Base-by-base conservation (phyloP, 2,888 invertebrate genomes). In the Mimachlamys varia region DNA sequence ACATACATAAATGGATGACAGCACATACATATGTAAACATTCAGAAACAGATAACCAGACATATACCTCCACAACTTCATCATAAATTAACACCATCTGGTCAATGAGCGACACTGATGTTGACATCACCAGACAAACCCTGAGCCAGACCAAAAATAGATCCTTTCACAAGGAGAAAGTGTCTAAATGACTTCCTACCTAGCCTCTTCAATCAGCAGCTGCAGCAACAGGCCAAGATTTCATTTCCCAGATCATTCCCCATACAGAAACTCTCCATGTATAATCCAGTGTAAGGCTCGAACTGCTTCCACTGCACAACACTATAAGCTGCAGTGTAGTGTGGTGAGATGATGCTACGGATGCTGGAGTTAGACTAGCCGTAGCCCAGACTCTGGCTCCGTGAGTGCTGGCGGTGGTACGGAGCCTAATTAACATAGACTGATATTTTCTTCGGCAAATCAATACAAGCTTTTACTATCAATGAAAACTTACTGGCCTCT, bases 391-490 rank as follows among this genome's bases (percentile, higher is more conserved):
- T 33, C 62, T 5, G 12, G 62, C 62, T n/a, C 76, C 33, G 58
- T 58, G 22, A 58, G 58, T 22, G 76, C 76, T 76, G 33, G 33
- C 76, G 15, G 58, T 19, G 15, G 58, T 76, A 76, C 53, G 53
- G 53, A 53, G 19, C 76, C 76, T 76, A 15, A 76, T 76, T 76
- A 76, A 76, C 76, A 76, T 76, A 76, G 33, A 76, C 76, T 76
- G 76, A 76, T 76, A 76, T 76, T 76, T 76, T 76, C 76, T 76
- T 76, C 33, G 7, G 33, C 76, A 76, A 33, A 76, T 76, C 76
- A 76, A 76, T 76, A 76, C 76, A 76, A 33, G 76, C 76, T 76
- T 58, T 76, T 76, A 76, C 76, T 76, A 76, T 76, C 76, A 76
- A 76, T 76, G 76, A 76, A 76, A 76, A 76, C 62, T 62, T 62